A percentile compares a stretch with the other conserved stretches of the same genome.
Evolutionary conservation across 2,113 vertebrate species (phyloP).

Genomic region (Larimichthys crocea): DNA sequence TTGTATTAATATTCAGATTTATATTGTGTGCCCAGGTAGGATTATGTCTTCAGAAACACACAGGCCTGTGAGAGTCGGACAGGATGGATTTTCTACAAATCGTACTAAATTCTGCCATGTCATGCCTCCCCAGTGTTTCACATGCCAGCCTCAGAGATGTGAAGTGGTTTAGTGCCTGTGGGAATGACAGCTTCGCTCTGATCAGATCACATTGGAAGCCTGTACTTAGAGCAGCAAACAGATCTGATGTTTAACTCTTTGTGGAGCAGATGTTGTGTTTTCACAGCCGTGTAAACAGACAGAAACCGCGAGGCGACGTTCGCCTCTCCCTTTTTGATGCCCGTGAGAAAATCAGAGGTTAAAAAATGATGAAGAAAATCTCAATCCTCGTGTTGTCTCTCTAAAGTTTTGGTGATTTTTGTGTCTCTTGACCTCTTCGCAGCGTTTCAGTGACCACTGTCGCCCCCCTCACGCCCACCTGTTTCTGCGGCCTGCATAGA

Average conservation of each 20-base stretch:
- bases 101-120: conserved; percentile 45
- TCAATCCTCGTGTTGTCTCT: conserved; percentile 1
- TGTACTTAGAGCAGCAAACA: conserved; percentile 64
- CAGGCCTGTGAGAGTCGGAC: not conserved
- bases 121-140: conserved; percentile 43
- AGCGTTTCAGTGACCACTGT: conserved; percentile 49
- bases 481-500: conserved; percentile 61
- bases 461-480: conserved; percentile 69
- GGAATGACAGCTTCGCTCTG: conserved; percentile 45
- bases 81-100: not conserved
- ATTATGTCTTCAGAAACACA: not conserved
- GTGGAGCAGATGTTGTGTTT: conserved; percentile 42
- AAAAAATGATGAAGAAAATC: not conserved
- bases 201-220: conserved; percentile 44
- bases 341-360: conserved; percentile 53
- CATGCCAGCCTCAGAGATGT: conserved; percentile 25
- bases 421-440: conserved; percentile 26
- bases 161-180: conserved; percentile 40
- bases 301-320: conserved; percentile 38
- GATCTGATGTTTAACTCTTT: conserved; percentile 64
- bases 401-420: not conserved
- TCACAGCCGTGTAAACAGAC: conserved; percentile 61
- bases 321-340: conserved; percentile 39
- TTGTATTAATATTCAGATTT: not conserved
- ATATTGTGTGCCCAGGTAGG: not conserved